A percentile compares a stretch with the other conserved stretches of the same genome.
Evolutionary conservation across 2,797 vertebrate species (phyloP).

Genomic region (Mus minutoides): DNA sequence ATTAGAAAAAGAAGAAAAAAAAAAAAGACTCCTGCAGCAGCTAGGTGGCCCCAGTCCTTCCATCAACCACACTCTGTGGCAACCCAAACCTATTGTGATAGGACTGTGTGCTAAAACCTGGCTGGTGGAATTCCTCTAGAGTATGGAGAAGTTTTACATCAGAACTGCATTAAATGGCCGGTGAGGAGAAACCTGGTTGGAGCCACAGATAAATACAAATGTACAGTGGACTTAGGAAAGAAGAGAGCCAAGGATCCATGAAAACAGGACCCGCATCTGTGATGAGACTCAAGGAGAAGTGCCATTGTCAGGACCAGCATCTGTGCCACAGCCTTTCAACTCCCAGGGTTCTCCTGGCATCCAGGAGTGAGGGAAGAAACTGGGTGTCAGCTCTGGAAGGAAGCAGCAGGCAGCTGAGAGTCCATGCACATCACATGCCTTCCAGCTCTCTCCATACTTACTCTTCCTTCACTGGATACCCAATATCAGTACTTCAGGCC

Average conservation of each 20-base stretch:
- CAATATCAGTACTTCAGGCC: not conserved
- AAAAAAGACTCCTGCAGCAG: not conserved
- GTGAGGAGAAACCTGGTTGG: not conserved
- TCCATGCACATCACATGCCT: not conserved
- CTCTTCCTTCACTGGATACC: not conserved
- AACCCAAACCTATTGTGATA: not conserved
- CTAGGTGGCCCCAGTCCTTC: not conserved
- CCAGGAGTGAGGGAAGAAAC: not conserved
- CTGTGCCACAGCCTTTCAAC: not conserved
- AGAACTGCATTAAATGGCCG: not conserved
- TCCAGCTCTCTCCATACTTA: no score
- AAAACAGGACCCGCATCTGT: not conserved
- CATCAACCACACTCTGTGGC: not conserved
- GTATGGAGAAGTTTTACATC: not conserved
- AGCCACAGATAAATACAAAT: not conserved
- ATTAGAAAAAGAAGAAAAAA: not conserved
- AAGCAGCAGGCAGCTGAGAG: not conserved
- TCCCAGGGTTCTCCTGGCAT: no score
- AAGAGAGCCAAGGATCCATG: not conserved
- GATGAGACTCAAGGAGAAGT: not conserved
- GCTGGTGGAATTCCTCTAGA: not conserved
- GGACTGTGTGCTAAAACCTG: not conserved
- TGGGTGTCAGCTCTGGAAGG: not conserved
- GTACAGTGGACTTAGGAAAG: not conserved
- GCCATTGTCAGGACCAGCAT: not conserved